phyloP scores from a whole-genome alignment of 1,140 invertebrate genomes.

The Zaprionus vittiger region DNA sequence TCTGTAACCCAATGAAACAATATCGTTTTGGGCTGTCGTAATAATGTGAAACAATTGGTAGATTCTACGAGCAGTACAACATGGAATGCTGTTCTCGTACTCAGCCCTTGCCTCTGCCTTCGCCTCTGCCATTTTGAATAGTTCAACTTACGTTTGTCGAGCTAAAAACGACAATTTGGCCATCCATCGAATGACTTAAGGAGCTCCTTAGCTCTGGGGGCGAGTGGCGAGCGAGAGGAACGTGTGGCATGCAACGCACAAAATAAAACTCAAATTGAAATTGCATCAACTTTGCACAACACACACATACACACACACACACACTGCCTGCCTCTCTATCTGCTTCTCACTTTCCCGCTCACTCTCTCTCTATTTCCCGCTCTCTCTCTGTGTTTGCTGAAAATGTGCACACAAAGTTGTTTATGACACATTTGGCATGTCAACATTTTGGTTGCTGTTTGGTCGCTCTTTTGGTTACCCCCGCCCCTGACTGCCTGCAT shows the following conservation, averaged over 20 bases:
- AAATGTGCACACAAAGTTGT: slow-evolving; percentile 46
- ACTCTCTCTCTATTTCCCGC: background rate
- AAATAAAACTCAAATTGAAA: slow-evolving; percentile 44
- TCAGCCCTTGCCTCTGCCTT: background rate
- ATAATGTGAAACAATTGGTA: slow-evolving; percentile 6
- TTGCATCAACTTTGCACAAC: slow-evolving; percentile 45
- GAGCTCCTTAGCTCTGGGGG: slow-evolving; percentile 4
- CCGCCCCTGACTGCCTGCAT: background rate
- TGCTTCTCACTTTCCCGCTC: background rate
- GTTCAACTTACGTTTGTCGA: slow-evolving; percentile 27
- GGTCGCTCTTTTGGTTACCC: slow-evolving; percentile 10
- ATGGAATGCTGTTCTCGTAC: background rate
- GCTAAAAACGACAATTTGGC: slow-evolving; percentile 30
- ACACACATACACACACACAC: background rate
- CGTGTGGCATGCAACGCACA: slow-evolving; percentile 4
- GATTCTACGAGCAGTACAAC: background rate
- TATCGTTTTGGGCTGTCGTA: background rate
- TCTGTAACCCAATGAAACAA: background rate
- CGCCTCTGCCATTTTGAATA: background rate
- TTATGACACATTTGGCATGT: slow-evolving; percentile 58
- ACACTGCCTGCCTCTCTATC: background rate
- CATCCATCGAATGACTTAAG: slow-evolving; percentile 33
- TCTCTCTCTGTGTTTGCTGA: slow-evolving; percentile 5
- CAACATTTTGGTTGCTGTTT: slow-evolving; percentile 46
- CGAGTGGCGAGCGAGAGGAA: background rate